These are phyloP conservation scores for Camponotus floridanus DNA, from an alignment of 1,140 invertebrate species.

Conservation along the genomic window DNA sequence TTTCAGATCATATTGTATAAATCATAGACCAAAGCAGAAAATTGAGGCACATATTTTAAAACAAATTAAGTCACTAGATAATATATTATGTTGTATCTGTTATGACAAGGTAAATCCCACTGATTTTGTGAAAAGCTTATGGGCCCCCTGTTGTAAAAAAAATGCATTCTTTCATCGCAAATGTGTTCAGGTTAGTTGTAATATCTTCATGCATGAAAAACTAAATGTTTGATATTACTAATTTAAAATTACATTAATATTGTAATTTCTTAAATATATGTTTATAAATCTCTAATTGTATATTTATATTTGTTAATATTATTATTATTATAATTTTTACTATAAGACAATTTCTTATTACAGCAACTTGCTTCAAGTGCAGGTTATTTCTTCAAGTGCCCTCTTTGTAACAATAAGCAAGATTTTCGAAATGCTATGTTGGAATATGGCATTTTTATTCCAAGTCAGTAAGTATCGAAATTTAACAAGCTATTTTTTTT, in stretches of 20 bases:
- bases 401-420: slow-evolving; percentile 89
- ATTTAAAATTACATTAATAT: neutral
- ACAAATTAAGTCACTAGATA: slow-evolving; percentile 71
- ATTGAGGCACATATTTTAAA: slow-evolving; percentile 78
- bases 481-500: neutral
- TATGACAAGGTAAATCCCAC: slow-evolving; percentile 85
- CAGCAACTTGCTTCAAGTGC: slow-evolving; percentile 88
- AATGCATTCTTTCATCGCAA: slow-evolving; percentile 88
- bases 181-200: slow-evolving; percentile 87
- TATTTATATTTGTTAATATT: neutral
- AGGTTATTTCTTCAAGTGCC: slow-evolving; percentile 91
- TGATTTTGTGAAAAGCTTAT: slow-evolving; percentile 84
- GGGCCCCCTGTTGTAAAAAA: slow-evolving; percentile 89
- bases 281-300: too few relatives aligned
- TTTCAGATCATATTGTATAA: slow-evolving; percentile 88
- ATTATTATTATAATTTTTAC: neutral
- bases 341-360: slow-evolving; percentile 73
- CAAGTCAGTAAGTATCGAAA: slow-evolving; percentile 86
- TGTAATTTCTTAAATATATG: neutral
- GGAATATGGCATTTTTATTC: slow-evolving; percentile 89
- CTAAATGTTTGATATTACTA: neutral
- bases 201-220: slow-evolving; percentile 1
- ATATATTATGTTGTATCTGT: slow-evolving; percentile 87
- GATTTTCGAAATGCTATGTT: slow-evolving; percentile 88
- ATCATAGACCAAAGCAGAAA: slow-evolving; percentile 87